Base-by-base conservation (phyloP, 23 tunicate species). In the Oikopleura albicans region DNA sequence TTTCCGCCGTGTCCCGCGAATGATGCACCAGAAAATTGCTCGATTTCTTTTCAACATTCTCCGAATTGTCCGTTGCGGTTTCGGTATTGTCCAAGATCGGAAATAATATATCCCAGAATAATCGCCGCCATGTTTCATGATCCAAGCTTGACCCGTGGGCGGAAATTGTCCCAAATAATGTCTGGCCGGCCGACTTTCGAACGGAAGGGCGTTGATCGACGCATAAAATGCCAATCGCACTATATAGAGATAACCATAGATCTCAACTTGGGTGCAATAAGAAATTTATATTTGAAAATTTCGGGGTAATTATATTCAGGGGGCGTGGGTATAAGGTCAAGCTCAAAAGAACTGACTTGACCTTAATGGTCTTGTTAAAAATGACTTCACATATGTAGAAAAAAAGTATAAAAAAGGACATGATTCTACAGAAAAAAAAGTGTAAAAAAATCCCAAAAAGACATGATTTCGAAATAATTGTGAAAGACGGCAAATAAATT, bases 1-100 rank as follows among this genome's bases (percentile, higher is more conserved):
- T 93, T 83, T 90, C 91, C 57, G 87, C 98, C 4, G 98, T 93
- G 41, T 93, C 98, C 79, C 98, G 71, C 0, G 94, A 90, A 85
- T 93, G 98, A 86, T 93, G 98, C 89, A 93, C 87, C 39, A 93
- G 49, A 56, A 93, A 89, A 38, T 83, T 83, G n/a, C 75, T 49
- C 31, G 83, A 56, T 4, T 39, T 41, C 63, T 66, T 84, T 39
- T 85, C 38, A 33, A 88, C 88, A 1, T 83, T 75, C 0, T 91
- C 85, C 4, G 94, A 91, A 1, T n/a, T 40, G 40, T 84, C 75
- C 75, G 86, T 87, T n/a, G 91, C 89, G 40, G 85, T 84, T 66
- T 93, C 91, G 0, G 90, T 94, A 39, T 89, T 90, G 76, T 93
- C 91, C 91, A 93, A 86, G 4, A 93, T 41, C 8, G 83, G 85